phyloP scores from a whole-genome alignment of 2,888 invertebrate genomes.

The Dromius quadrimaculatus region DNA sequence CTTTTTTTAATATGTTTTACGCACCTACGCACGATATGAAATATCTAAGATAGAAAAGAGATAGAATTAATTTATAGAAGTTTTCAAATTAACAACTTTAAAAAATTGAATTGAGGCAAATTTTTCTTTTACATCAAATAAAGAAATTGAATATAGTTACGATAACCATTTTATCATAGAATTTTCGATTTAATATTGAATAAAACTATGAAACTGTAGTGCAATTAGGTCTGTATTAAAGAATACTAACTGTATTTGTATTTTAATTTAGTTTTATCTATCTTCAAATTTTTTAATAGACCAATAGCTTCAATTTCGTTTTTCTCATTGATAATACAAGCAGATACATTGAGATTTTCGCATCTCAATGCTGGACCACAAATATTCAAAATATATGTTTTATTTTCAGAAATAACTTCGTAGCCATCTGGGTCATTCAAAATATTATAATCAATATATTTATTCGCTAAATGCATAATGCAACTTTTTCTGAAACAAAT shows the following conservation, averaged over 20 bases:
- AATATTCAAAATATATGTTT: constrained; percentile 37
- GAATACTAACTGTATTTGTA: constrained; percentile 3
- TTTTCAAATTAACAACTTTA: no score
- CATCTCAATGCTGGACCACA: constrained; percentile 21
- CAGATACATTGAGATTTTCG: constrained; percentile 16
- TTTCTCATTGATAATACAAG: constrained; percentile 17
- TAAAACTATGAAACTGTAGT: no score
- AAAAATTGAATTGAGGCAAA: no score
- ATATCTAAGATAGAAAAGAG: no score
- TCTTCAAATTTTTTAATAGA: neutral
- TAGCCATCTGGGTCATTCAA: constrained; percentile 25
- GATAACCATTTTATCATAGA: no score
- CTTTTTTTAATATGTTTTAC: no score
- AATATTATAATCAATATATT: constrained; percentile 16
- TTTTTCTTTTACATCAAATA: no score
- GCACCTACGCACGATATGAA: no score
- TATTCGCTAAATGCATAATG: neutral
- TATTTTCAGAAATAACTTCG: constrained; percentile 12
- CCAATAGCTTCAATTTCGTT: neutral
- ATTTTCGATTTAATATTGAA: no score
- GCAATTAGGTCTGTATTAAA: no score
- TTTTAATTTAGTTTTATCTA: neutral
- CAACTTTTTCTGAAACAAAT: constrained; percentile 21
- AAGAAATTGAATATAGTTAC: no score
- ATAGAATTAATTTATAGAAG: no score